Evolutionary conservation across 2,797 vertebrate species (phyloP).

Genomic region (Neostethus bicornis): DNA sequence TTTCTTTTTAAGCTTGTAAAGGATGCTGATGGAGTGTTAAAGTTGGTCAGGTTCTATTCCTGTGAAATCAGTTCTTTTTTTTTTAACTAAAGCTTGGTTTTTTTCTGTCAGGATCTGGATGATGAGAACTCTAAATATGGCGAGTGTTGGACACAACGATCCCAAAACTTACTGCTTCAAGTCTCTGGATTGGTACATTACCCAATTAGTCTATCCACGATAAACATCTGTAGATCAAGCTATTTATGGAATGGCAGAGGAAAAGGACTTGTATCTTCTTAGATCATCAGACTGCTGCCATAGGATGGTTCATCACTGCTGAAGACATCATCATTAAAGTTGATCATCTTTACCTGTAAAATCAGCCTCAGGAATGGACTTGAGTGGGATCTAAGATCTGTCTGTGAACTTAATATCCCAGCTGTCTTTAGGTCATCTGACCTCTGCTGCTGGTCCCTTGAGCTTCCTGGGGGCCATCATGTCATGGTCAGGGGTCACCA

Average conservation of each 20-base stretch:
- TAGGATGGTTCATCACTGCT: conserved; percentile 32
- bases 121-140: conserved; percentile 55
- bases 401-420: conserved; percentile 21
- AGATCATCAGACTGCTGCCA: conserved; percentile 10
- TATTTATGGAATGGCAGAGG: conserved; percentile 41
- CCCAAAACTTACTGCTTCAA: conserved; percentile 34
- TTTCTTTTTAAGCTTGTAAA: conserved; percentile 31
- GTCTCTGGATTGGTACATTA: conserved; percentile 48
- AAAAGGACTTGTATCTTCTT: conserved; percentile 33
- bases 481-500: conserved; percentile 74
- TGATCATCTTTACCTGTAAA: conserved; percentile 9
- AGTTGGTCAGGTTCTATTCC: conserved; percentile 39
- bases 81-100: conserved; percentile 10
- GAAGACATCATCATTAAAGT: conserved; percentile 20
- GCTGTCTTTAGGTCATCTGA: conserved; percentile 40
- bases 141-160: conserved; percentile 39
- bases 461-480: conserved; percentile 57
- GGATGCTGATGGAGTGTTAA: conserved; percentile 19
- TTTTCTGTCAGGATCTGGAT: conserved; percentile 19
- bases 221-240: conserved; percentile 42
- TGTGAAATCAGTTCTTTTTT: conserved; percentile 3
- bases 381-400: conserved; percentile 36
- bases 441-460: conserved; percentile 31
- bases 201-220: conserved; percentile 67
- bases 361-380: conserved; percentile 32